Percentiles rank a stretch among this genome's conserved stretches.
Evolutionary conservation across 2,113 vertebrate species (phyloP).

Genomic region (Chaetodon auriga): DNA sequence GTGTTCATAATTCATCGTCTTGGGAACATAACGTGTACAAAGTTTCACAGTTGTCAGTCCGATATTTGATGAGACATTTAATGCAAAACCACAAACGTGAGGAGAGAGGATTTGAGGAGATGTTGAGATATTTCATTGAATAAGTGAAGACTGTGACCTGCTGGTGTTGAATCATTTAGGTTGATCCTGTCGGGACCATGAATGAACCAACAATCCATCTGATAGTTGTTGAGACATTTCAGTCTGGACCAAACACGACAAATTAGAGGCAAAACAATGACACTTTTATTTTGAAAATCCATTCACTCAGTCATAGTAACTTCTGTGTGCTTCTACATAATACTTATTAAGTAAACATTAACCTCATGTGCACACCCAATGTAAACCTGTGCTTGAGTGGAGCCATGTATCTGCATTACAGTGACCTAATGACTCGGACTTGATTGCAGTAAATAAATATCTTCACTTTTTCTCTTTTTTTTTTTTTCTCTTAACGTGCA

Average conservation of each 20-base stretch:
- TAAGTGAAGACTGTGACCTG: too few species aligned
- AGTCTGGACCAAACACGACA: background rate
- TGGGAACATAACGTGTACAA: too few species aligned
- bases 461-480: conserved; percentile 21
- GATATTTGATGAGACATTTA: too few species aligned
- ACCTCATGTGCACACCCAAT: conserved; percentile 42
- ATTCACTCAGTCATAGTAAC: conserved; percentile 27
- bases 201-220: background rate
- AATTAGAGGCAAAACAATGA: conserved; percentile 27
- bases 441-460: conserved; percentile 58
- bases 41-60: too few species aligned
- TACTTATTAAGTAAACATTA: conserved; percentile 59
- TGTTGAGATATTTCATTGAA: background rate
- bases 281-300: conserved; percentile 71
- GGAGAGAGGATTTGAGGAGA: background rate
- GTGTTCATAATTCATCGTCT: background rate
- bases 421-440: conserved; percentile 30
- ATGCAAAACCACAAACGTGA: too few species aligned
- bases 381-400: conserved; percentile 57
- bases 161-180: background rate
- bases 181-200: background rate
- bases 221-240: background rate
- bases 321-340: conserved; percentile 23
- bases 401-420: conserved; percentile 2
- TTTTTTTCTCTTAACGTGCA: conserved; percentile 24